Evolutionary conservation across 2,888 invertebrate species (phyloP).

Genomic region (Cantharis flavilabris): DNA sequence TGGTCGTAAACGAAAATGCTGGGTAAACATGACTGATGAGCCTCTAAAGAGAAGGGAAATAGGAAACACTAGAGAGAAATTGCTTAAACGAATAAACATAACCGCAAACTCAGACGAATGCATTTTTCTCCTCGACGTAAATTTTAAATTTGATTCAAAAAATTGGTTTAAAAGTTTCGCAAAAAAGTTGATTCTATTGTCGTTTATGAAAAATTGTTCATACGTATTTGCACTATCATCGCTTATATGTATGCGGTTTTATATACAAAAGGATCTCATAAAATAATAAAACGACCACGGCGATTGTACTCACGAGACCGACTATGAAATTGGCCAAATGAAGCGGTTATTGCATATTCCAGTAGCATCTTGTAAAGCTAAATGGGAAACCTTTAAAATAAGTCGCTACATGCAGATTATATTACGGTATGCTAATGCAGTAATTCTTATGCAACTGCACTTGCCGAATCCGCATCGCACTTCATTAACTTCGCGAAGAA

Average conservation of each 20-base stretch:
- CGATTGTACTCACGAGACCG: neutral
- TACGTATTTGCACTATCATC: neutral
- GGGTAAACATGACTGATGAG: neutral
- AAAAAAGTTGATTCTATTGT: neutral
- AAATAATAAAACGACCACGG: neutral
- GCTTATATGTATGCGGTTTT: neutral
- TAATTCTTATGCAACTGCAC: conserved; percentile 15
- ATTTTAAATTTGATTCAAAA: neutral
- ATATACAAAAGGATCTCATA: neutral
- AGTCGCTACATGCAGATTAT: conserved; percentile 42
- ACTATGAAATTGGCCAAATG: conserved; percentile 40
- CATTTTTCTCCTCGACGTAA: neutral
- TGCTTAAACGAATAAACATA: neutral
- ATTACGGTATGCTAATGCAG: conserved; percentile 34
- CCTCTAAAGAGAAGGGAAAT: neutral
- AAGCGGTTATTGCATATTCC: conserved; percentile 45
- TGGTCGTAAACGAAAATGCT: neutral
- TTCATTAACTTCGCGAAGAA: neutral
- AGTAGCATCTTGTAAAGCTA: conserved; percentile 33
- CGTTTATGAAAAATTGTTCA: neutral
- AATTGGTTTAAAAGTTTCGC: neutral
- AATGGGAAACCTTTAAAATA: conserved; percentile 14
- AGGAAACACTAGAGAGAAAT: neutral
- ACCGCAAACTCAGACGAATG: neutral
- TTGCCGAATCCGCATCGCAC: neutral